phyloP scores from a whole-genome alignment of 2,797 vertebrate genomes.

The Typhlichthys eigenmanni region DNA sequence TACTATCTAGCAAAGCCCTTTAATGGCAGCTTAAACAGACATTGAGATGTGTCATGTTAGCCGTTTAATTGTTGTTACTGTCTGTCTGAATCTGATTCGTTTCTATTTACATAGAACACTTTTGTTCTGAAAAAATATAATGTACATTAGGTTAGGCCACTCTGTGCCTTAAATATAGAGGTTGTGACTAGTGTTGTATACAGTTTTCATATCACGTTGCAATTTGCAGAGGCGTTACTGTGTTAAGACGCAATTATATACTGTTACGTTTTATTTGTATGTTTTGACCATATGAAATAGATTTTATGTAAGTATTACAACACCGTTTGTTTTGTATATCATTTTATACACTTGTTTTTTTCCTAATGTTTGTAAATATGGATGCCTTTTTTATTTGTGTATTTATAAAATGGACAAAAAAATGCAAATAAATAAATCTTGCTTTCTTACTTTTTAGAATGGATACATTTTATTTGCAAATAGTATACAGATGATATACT shows the following conservation, averaged over 20 bases:
- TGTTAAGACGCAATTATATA: conserved; percentile 7
- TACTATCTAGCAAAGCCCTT: conserved; percentile 4
- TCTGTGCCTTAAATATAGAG: conserved; percentile 35
- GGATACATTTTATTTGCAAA: conserved; percentile 10
- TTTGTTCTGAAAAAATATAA: conserved; percentile 4
- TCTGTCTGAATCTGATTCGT: no score
- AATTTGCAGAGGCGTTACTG: conserved; percentile 22
- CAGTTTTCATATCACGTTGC: conserved; percentile 11
- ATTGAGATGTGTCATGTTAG: conserved; percentile 14
- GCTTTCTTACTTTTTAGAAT: conserved; percentile 39
- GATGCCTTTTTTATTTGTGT: conserved; percentile 50
- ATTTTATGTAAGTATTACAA: conserved; percentile 7
- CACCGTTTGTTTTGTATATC: conserved; percentile 32
- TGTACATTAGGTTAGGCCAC: conserved; percentile 12
- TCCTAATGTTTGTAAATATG: conserved; percentile 54
- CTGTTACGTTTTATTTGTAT: conserved; percentile 13
- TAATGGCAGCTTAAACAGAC: conserved; percentile 5
- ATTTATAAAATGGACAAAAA: conserved; percentile 71
- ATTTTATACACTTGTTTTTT: conserved; percentile 39
- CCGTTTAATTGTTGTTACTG: no score
- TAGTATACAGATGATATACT: background rate
- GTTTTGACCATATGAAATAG: background rate
- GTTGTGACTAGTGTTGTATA: conserved; percentile 3
- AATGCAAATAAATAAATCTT: conserved; percentile 50
- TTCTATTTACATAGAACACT: background rate